Evolutionary conservation across 2,888 invertebrate species (phyloP), one percentile per base, ranked within the genome.

Genomic region (Mimachlamys varia): DNA sequence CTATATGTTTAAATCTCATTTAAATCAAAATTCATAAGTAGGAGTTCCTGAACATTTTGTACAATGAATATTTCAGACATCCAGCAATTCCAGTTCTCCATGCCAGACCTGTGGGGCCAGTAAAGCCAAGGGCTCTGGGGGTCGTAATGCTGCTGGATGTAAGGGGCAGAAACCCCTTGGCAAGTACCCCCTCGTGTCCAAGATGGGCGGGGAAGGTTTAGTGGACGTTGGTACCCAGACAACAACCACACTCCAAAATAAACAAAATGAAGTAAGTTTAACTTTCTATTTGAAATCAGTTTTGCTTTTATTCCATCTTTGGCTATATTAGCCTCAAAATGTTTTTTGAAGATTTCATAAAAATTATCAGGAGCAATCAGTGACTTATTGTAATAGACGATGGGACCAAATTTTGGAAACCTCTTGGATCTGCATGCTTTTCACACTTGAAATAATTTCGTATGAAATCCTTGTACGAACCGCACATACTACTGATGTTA

Each of bases 61-160:
- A 2, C 22, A 3, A 19, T 58, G 58, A n/a, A 2, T 58, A n/a
- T 92, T 93, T 58, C 76, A 94, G 93, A 91, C 92, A 37, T 90
- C 93, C 27, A 91, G 90, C 87, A 92, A 90, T 87, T 91, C 91
- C 87, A 92, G 90, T 37, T 90, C 92, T 17, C 90, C 93, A 1
- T 94, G 94, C 88, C 94, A 94, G 90, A 90, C 93, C 15, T 94
- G 94, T 93, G 94, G 94, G 49, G 33, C 92, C 90, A 76, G 92
- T 89, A 87, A 89, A 89, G 88, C 89, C 76, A 89, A 91, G 91
- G 90, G 55, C 50, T 91, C 92, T 90, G 91, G 33, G 89, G 92
- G 53, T 91, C 89, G 89, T 89, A 50, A 55, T 53, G 53, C 55
- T 88, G 89, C 88, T 0, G 19, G 87, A 58, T 62, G 62, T 50